phyloP scores from a whole-genome alignment of 2,888 invertebrate species.

The Caenorhabditis angaria region DNA sequence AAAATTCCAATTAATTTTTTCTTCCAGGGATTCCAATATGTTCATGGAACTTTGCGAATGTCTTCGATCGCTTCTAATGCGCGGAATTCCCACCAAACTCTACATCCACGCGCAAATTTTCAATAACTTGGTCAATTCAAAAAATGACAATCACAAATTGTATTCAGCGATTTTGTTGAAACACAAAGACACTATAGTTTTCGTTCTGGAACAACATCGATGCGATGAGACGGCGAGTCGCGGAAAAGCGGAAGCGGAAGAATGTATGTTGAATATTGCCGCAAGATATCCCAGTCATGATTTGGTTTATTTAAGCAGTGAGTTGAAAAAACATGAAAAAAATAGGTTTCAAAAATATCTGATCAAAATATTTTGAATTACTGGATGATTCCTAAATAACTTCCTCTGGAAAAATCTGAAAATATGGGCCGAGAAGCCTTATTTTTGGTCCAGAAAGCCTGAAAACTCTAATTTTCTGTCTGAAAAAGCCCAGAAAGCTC shows the following conservation, averaged over 20 bases:
- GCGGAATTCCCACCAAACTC: not conserved
- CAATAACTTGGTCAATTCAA: not conserved
- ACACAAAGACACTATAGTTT: constrained; percentile 1
- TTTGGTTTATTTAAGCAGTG: not conserved
- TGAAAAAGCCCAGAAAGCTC: too few relatives aligned
- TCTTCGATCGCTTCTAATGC: not conserved
- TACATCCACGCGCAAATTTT: not conserved
- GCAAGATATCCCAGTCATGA: not conserved
- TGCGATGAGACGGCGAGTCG: not conserved
- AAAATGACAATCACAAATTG: not conserved
- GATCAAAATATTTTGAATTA: too few relatives aligned
- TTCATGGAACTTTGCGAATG: not conserved
- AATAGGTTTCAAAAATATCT: too few relatives aligned
- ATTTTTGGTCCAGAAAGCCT: too few relatives aligned
- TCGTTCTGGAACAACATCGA: not conserved
- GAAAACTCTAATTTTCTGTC: too few relatives aligned
- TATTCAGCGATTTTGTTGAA: not conserved
- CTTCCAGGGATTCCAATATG: not conserved
- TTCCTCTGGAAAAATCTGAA: too few relatives aligned
- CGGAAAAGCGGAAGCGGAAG: not conserved
- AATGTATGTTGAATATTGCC: not conserved
- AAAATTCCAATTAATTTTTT: too few relatives aligned
- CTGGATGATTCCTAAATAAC: too few relatives aligned
- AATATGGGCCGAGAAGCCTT: too few relatives aligned
- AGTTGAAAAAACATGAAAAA: too few relatives aligned